Evolutionary conservation across 2,888 invertebrate species (phyloP).

Genomic region (Epiblema foenella): DNA sequence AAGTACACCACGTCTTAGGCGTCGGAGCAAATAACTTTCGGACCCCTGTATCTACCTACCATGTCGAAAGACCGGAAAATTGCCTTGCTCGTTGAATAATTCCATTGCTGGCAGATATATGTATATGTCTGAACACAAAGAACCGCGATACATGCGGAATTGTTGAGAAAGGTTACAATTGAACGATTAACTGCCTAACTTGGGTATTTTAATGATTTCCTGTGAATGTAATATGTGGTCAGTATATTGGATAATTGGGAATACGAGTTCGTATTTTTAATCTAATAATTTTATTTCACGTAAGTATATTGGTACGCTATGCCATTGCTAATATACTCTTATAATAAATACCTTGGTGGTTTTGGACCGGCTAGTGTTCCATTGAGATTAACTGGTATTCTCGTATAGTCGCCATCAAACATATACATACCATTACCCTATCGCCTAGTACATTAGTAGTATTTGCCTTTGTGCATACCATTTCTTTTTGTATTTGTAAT

Average conservation of each 20-base stretch:
- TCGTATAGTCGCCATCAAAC: too few relatives aligned
- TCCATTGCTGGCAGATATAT: neutral
- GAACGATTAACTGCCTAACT: slow-evolving; percentile 12
- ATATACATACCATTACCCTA: too few relatives aligned
- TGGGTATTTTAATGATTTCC: slow-evolving; percentile 21
- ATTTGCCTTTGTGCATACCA: too few relatives aligned
- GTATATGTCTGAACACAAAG: neutral
- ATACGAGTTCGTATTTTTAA: neutral
- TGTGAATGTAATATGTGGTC: neutral
- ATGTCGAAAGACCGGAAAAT: slow-evolving; percentile 2
- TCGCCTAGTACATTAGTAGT: too few relatives aligned
- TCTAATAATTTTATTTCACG: neutral
- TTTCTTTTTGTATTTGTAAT: too few relatives aligned
- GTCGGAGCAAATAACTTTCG: neutral
- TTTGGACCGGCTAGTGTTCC: too few relatives aligned
- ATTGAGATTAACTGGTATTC: too few relatives aligned
- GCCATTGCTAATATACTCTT: neutral
- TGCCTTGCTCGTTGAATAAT: neutral
- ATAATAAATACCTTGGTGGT: too few relatives aligned
- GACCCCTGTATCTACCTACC: neutral
- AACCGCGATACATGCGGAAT: slow-evolving; percentile 7
- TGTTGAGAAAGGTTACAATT: slow-evolving; percentile 7
- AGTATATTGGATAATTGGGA: neutral
- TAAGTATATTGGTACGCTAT: neutral
- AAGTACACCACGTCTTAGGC: neutral